Evolutionary conservation across 1,140 invertebrate genomes (phyloP), one percentile per base, ranked within the genome.

Genomic region (Drosophila rhopaloa): DNA sequence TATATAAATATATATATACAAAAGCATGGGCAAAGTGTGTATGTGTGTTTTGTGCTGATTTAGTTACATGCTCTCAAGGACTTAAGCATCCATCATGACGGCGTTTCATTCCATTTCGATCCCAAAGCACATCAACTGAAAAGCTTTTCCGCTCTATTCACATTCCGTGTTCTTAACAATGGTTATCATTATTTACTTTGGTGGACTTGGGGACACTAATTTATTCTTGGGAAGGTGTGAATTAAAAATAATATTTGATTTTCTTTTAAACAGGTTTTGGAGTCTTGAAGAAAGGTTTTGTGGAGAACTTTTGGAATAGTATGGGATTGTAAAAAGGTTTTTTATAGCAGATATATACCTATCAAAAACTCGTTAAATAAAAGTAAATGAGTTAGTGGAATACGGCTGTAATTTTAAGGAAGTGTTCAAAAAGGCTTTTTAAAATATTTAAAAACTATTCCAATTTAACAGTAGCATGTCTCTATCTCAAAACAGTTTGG

Each of bases 1-100:
- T 81, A 81, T 86, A 55, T 85, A 85, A 4, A 11, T n/a, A 5
- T 14, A 16, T 81, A 81, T 86, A 55, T 85, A 86, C 81, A 86
- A 55, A 77, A 85, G 74, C 60, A 35, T 66, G 55, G 29, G n/a
- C 41, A 47, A 27, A 44, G 54, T 53, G 16, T 55, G 7, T 27
- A 7, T 48, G 61, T 51, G 48, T 24, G 50, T 58, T 63, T 19
- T 67, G 66, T 66, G 71, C 60, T 81, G 76, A 5, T 48, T 48
- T n/a, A n/a, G 27, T 56, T 44, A 38, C 68, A 71, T 71, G 65
- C 65, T 57, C 70, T 53, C 51, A 60, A 46, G 50, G 50, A 56
- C 35, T 59, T 71, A 63, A 38, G 37, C 37, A 53, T 47, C 43
- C 48, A 54, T 40, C 14, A 24, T 61, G 54, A 35, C 27, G 41